Base-by-base conservation (phyloP, 30 jellyfish, hydroid and myxozoan species). In the Haliclystus octoradiatus region DNA sequence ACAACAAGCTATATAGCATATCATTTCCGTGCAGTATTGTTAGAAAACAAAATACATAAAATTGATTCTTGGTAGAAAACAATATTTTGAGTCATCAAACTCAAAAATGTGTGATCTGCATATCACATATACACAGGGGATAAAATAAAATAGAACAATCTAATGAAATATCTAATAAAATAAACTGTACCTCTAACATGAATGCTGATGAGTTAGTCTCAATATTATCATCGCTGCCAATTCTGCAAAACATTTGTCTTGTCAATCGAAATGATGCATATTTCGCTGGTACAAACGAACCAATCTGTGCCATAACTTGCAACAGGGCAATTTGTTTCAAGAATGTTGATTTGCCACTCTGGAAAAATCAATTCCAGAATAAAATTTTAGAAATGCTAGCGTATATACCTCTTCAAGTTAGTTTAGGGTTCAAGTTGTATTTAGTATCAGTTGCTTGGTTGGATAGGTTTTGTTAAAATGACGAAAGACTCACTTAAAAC, bases 291-390 rank as follows among this genome's bases (percentile, higher is more conserved):
- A 86, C 92, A 70, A 79, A 86, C 29, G 96, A 86, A 25, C 96
- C 96, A 40, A 69, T 27, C 65, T 86, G 96, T 5, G 96, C 96
- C 96, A 86, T 86, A 2, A 86, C 77, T 66, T 86, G 96, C 52
- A 86, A 51, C 52, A 86, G 76, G 24, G 82, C 96, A 26, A 79
- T 86, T 66, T 86, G 96, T 74, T 80, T 72, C 70, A 86, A 63
- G 67, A 70, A 86, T 22, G 96, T 86, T 1, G 96, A 86, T 70
- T 86, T 86, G 1, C 96, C 96, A 63, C 96, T 86, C 96, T 86
- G 63, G 19, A 2, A 53, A 62, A 2, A 72, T 40, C 14, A 40
- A 40, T n/a, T n/a, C n/a, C n/a, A n/a, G n/a, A n/a, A n/a, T n/a
- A n/a, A n/a, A n/a, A n/a, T n/a, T n/a, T n/a, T n/a, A n/a, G n/a